These are phyloP conservation scores for Plutomurus gul DNA, from an alignment of 1,140 invertebrate genomes.

Conservation along the genomic window DNA sequence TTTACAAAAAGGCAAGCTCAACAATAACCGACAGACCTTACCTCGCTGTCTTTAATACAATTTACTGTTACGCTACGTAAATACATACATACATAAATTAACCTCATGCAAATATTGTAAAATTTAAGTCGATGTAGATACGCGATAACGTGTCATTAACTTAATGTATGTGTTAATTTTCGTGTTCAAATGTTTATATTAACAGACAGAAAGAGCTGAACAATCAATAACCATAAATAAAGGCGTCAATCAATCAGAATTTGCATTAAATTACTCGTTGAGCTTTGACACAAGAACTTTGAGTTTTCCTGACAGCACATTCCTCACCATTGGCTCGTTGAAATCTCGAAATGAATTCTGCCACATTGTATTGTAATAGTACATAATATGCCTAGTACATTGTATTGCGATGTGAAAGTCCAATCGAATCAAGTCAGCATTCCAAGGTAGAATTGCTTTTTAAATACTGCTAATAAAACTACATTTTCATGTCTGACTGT, in stretches of 20 bases:
- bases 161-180: conserved; percentile 11
- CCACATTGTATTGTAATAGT: no score
- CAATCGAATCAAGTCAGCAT: no score
- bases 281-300: neutral
- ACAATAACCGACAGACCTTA: no score
- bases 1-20: no score
- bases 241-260: conserved; percentile 34
- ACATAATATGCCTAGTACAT: no score
- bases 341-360: no score
- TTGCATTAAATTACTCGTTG: conserved; percentile 20
- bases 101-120: conserved; percentile 22
- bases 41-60: no score
- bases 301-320: neutral
- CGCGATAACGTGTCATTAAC: conserved; percentile 1
- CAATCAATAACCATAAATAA: conserved; percentile 30
- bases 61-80: neutral
- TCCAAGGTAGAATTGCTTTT: no score
- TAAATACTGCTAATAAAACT: no score
- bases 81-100: neutral
- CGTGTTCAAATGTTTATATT: conserved; percentile 3
- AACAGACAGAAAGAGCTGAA: conserved; percentile 7
- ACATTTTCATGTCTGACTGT: no score
- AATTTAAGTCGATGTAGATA: neutral
- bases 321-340: no score
- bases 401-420: no score